A percentile compares a stretch with the other conserved stretches of the same genome.
phyloP scores from a whole-genome alignment of 2,113 vertebrate genomes.

The Cochlearius cochlearius region DNA sequence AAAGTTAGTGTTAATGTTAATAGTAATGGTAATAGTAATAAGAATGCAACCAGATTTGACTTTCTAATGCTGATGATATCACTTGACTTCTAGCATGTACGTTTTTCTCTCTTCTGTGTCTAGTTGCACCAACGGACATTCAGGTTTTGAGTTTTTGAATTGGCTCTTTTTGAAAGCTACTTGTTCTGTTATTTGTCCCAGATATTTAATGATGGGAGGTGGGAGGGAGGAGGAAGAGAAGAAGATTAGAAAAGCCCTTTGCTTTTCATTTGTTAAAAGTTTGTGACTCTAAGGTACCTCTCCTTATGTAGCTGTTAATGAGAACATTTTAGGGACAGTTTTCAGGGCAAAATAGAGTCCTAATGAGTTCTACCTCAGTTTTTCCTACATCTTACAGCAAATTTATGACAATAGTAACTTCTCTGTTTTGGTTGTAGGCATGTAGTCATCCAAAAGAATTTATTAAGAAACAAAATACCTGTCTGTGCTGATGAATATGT shows the following conservation, averaged over 20 bases:
- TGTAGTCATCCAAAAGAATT: neutral
- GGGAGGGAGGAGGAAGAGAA: neutral
- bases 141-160: neutral
- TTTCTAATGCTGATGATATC: neutral
- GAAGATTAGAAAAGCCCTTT: neutral
- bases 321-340: neutral
- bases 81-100: neutral
- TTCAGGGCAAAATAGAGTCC: neutral
- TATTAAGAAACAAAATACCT: neutral
- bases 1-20: neutral
- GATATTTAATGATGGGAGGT: neutral
- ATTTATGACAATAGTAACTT: neutral
- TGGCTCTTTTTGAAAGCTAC: neutral
- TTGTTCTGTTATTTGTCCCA: neutral
- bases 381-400: neutral
- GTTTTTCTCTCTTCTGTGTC: neutral
- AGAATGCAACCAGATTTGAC: neutral
- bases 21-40: neutral
- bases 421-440: neutral
- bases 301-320: neutral
- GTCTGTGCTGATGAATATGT: neutral
- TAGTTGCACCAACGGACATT: neutral
- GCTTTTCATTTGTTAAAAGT: neutral
- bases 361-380: neutral
- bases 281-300: neutral